Percentiles rank a stretch among this genome's conserved stretches.
These are phyloP conservation scores for Alces alces DNA, from an alignment of 2,113 vertebrate species.

Conservation along the genomic window DNA sequence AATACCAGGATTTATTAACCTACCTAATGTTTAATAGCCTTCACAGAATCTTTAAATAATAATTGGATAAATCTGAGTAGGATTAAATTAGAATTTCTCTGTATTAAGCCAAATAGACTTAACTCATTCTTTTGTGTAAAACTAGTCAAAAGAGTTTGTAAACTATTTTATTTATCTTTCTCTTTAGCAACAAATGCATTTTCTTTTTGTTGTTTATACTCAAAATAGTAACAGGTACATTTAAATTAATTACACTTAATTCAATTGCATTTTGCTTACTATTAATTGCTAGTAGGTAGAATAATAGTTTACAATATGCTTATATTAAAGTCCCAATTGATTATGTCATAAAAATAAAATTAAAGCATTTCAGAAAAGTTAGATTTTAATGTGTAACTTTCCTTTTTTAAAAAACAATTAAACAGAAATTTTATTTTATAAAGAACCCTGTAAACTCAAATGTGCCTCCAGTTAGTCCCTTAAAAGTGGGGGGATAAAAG, in stretches of 20 bases:
- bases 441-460: not conserved
- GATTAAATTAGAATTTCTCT: not conserved
- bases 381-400: not conserved
- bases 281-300: conserved; percentile 68
- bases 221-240: conserved; percentile 58
- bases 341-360: conserved; percentile 27
- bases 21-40: not conserved
- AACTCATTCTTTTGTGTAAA: conserved; percentile 33
- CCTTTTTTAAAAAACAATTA: not conserved
- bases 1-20: not conserved
- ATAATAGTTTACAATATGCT: conserved; percentile 49
- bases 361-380: not conserved
- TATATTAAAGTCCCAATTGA: conserved; percentile 8
- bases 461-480: not conserved
- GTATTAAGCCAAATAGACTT: not conserved
- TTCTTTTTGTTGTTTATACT: conserved; percentile 67
- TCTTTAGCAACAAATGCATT: conserved; percentile 52
- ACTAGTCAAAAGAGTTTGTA: conserved; percentile 54
- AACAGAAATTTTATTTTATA: not conserved
- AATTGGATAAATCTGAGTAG: not conserved
- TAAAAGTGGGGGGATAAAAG: not conserved
- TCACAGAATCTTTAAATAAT: conserved; percentile 44
- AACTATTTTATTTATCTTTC: conserved; percentile 58
- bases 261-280: conserved; percentile 68
- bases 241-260: conserved; percentile 69